Base-by-base conservation (phyloP, 2,797 vertebrate species). In the Synaphobranchus kaupii region DNA sequence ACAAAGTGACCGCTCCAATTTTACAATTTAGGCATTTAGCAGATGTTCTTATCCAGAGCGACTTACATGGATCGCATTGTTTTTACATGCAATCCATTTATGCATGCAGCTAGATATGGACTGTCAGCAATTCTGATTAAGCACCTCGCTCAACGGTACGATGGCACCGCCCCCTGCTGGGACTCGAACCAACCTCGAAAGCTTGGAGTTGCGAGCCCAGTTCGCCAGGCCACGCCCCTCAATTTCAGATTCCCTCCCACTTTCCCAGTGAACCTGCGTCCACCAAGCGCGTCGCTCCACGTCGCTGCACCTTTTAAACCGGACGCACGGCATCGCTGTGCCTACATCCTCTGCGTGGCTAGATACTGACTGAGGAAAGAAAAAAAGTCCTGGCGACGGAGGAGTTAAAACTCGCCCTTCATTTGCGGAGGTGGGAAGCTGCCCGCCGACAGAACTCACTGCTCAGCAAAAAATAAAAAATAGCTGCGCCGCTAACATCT, bases 221-320 rank as follows among this genome's bases (percentile, higher is more conserved):
- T 66, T 66, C 63, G 15, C 63, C 8, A 6, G 4, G 8, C 63
- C 1, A 28, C 15, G 1, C 63, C 25, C 6, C 20, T n/a, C 12
- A 50, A 4, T 9, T 81, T n/a, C 44, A 48, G 78, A 81, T n/a
- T 48, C 17, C 4, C 20, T 31, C 10, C 28, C 5, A 47, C 13
- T 47, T 52, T 31, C 68, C 60, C 86, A 52, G 60, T 84, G 66
- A 39, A 86, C 87, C 85, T 80, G 83, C 80, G 76, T 84, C 83
- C 87, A 87, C 71, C 84, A 80, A 68, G 86, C 66, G 54, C 63
- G 71, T 28, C 80, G 84, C 87, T 58, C 34, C 63, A 66, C 68
- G 66, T 34, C 86, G 81, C 39, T 52, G 86, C 63, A 31, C 39
- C 52, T 13, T 60, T 86, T 10, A 87, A 28, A 56, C 81, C 83